These are phyloP conservation scores for Lapara coniferarum DNA, from an alignment of 2,888 invertebrate species.

Conservation along the genomic window DNA sequence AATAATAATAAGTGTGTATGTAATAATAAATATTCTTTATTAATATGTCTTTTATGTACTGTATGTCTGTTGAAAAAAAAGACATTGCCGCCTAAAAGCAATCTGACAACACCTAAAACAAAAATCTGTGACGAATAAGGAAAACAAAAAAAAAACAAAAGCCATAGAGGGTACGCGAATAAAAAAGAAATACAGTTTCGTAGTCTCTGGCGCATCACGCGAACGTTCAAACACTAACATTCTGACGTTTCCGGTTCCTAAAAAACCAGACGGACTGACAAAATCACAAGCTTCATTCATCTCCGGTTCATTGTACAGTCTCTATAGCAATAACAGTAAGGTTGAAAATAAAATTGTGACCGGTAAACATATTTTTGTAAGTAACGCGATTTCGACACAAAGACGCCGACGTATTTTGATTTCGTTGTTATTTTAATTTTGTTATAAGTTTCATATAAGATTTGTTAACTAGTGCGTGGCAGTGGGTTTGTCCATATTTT, in stretches of 20 bases:
- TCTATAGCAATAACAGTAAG: conserved; percentile 33
- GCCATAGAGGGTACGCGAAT: conserved; percentile 15
- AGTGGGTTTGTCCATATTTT: conserved; percentile 15
- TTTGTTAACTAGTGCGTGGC: conserved; percentile 15
- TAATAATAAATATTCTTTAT: too few species aligned
- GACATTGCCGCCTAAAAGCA: background rate
- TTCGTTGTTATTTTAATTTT: conserved; percentile 41
- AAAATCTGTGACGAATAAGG: conserved; percentile 17
- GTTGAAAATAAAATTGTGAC: conserved; percentile 31
- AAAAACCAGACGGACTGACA: conserved; percentile 59
- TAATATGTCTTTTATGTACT: too few species aligned
- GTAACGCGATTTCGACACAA: conserved; percentile 49
- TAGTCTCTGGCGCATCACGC: conserved; percentile 58
- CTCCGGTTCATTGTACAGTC: conserved; percentile 7
- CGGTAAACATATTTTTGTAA: conserved; percentile 36
- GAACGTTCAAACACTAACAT: conserved; percentile 64
- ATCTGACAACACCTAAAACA: conserved; percentile 1
- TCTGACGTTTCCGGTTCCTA: conserved; percentile 73
- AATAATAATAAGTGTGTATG: too few species aligned
- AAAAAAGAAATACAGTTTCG: conserved; percentile 45
- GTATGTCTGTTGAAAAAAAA: background rate
- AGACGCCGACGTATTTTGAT: conserved; percentile 65
- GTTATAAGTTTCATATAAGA: conserved; percentile 23
- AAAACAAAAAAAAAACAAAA: conserved; percentile 22
- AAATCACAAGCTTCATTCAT: conserved; percentile 36